phyloP scores from a whole-genome alignment of 92 coral and sea anemone species.

The Isaurus tuberculatus region DNA sequence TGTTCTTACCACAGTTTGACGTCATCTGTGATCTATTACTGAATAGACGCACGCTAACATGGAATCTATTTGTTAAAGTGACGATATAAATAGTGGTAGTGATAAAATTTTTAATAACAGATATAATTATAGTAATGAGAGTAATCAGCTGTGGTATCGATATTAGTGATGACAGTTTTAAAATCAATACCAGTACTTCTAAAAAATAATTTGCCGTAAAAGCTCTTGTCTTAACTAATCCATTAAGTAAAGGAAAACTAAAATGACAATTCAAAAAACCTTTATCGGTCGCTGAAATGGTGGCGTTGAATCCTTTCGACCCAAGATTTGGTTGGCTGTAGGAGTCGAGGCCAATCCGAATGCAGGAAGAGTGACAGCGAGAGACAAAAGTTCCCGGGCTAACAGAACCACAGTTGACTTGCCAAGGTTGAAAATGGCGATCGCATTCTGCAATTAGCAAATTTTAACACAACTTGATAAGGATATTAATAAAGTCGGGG shows the following conservation, averaged over 20 bases:
- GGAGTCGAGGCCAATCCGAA: conserved; percentile 67
- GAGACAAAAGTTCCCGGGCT: conserved; percentile 84
- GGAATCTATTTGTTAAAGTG: no score
- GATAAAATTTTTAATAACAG: no score
- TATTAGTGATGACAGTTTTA: no score
- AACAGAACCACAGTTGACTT: conserved; percentile 67
- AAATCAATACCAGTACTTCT: not conserved
- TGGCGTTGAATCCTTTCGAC: conserved; percentile 70
- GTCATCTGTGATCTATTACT: no score
- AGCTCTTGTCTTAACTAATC: not conserved
- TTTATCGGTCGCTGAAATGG: conserved; percentile 65
- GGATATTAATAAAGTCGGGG: no score
- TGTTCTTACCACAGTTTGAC: no score
- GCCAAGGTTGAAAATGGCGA: conserved; percentile 61
- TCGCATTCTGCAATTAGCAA: conserved; percentile 70
- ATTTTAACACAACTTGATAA: no score
- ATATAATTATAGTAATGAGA: no score
- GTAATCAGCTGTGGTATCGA: no score
- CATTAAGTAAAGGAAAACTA: not conserved
- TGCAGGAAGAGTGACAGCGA: conserved; percentile 71
- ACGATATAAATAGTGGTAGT: no score
- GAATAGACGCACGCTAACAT: no score
- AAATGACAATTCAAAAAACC: conserved; percentile 45
- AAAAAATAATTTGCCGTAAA: not conserved
- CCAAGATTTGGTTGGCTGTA: conserved; percentile 16